Evolutionary conservation across 2,797 vertebrate species (phyloP).

Genomic region (Acipenser transmontanus): DNA sequence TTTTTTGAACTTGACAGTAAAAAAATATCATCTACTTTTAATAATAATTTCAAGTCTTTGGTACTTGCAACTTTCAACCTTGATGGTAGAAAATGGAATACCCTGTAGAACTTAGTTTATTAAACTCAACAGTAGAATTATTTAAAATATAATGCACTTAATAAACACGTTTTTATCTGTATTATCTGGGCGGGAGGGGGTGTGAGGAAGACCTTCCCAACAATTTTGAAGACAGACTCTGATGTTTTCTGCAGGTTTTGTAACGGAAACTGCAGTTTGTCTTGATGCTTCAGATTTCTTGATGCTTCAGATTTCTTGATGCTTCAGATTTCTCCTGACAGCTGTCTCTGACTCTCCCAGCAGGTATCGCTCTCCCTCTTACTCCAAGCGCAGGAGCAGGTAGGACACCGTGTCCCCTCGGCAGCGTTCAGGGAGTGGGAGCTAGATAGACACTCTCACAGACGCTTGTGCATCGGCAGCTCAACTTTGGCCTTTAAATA

Average conservation of each 20-base stretch:
- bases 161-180: too few relatives aligned
- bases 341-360: slow-evolving; percentile 8
- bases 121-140: too few relatives aligned
- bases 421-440: background rate
- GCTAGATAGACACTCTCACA: background rate
- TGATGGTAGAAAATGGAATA: too few relatives aligned
- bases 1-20: too few relatives aligned
- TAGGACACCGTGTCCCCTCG: slow-evolving; percentile 26
- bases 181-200: too few relatives aligned
- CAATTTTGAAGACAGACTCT: background rate
- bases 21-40: too few relatives aligned
- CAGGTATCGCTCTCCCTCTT: slow-evolving; percentile 65
- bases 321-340: background rate
- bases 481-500: too few relatives aligned
- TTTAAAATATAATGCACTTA: too few relatives aligned
- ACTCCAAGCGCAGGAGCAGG: slow-evolving; percentile 67
- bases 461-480: too few relatives aligned
- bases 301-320: background rate
- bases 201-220: background rate
- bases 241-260: background rate
- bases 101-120: too few relatives aligned
- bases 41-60: too few relatives aligned
- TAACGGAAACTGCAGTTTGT: background rate
- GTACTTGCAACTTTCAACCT: too few relatives aligned
- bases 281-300: background rate